Percentiles rank a stretch among this genome's conserved stretches.
These are phyloP conservation scores for Luehdorfia chinensis DNA, from an alignment of 1,140 invertebrate species.

Conservation along the genomic window DNA sequence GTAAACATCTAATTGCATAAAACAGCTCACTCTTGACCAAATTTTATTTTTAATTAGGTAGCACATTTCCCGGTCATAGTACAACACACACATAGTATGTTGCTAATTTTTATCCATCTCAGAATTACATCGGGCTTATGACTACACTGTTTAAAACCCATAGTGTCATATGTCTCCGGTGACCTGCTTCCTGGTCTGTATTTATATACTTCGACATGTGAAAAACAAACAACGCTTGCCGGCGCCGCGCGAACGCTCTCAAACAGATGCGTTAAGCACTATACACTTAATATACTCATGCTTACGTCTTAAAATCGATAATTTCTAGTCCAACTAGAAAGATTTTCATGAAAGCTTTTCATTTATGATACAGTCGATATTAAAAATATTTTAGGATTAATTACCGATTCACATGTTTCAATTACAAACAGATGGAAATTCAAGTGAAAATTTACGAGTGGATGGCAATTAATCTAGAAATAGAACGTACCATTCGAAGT, in stretches of 20 bases:
- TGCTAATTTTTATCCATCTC: no score
- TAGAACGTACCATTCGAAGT: conserved; percentile 60
- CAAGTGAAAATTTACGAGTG: conserved; percentile 5
- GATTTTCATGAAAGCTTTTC: no score
- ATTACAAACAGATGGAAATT: background rate
- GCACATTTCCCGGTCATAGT: no score
- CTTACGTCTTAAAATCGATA: conserved; percentile 16
- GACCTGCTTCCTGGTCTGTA: conserved; percentile 57
- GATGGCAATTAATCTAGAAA: conserved; percentile 24
- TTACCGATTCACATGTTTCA: no score
- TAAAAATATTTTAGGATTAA: no score
- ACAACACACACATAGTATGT: no score
- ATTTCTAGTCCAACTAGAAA: no score
- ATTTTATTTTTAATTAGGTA: no score
- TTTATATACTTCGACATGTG: conserved; percentile 59
- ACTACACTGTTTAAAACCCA: background rate
- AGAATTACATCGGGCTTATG: background rate
- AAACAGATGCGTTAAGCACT: conserved; percentile 19
- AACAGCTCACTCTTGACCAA: no score
- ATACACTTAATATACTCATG: conserved; percentile 26
- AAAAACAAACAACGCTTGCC: conserved; percentile 67
- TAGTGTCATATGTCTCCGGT: conserved; percentile 41
- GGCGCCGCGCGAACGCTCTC: conserved; percentile 33
- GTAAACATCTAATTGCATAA: no score
- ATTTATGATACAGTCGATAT: no score